phyloP scores from a whole-genome alignment of 2,888 invertebrate genomes.

The Idaea dimidiata region DNA sequence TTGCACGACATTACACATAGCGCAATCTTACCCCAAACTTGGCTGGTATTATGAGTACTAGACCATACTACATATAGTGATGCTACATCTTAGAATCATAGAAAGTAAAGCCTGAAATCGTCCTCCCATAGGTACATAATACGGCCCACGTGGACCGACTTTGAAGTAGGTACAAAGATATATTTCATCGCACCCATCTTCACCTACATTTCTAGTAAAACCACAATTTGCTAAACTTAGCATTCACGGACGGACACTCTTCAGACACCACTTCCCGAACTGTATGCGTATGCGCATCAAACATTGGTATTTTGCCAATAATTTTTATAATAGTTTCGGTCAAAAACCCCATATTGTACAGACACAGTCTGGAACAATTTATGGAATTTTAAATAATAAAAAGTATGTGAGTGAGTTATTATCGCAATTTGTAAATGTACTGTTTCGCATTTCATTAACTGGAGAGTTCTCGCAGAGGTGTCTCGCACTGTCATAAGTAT shows the following conservation, averaged over 20 bases:
- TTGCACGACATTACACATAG: no score
- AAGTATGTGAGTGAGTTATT: not conserved
- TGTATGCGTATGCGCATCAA: conserved; percentile 14
- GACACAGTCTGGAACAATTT: conserved; percentile 15
- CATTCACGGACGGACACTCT: not conserved
- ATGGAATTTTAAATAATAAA: conserved; percentile 3
- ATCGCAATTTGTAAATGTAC: not conserved
- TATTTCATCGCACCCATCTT: not conserved
- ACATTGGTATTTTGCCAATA: conserved; percentile 27
- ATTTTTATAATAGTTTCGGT: conserved; percentile 31
- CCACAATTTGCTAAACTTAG: not conserved
- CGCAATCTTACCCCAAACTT: no score
- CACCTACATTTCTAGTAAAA: not conserved
- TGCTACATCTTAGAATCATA: no score
- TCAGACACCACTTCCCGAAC: not conserved
- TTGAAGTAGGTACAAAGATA: not conserved
- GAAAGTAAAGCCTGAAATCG: not conserved
- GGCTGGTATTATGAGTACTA: no score
- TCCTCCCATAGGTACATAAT: not conserved
- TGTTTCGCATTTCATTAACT: not conserved
- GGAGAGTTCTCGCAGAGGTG: not conserved
- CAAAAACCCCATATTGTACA: conserved; percentile 21
- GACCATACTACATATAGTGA: no score
- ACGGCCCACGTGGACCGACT: not conserved
- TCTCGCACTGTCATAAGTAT: no score